Conservation (phyloP, 2,888 invertebrate species). For the Archips xylosteana region DNA sequence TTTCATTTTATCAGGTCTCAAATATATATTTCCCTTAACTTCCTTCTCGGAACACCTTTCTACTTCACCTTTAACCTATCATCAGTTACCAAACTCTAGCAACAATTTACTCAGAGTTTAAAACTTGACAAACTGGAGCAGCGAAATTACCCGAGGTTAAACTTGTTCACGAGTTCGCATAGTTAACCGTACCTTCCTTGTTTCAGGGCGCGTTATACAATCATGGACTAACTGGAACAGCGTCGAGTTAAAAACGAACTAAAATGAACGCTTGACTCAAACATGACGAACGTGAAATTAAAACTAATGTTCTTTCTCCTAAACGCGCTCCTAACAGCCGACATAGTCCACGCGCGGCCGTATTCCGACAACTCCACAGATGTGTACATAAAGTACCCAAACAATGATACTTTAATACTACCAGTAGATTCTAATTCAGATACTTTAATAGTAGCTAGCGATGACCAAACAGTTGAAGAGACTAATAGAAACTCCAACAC, state of each 20-base stretch:
- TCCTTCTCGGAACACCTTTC: neutral
- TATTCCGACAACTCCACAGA: slow-evolving; percentile 68
- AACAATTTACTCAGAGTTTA: slow-evolving; percentile 13
- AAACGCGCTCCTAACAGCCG: slow-evolving; percentile 71
- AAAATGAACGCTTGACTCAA: slow-evolving; percentile 59
- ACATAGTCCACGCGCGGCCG: slow-evolving; percentile 73
- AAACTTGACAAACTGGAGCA: slow-evolving; percentile 30
- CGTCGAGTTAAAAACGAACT: slow-evolving; percentile 29
- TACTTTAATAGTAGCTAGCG: slow-evolving; percentile 73
- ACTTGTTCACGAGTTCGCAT: slow-evolving; percentile 16
- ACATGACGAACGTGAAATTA: slow-evolving; percentile 81
- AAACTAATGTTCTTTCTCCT: slow-evolving; percentile 79
- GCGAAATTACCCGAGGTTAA: slow-evolving; percentile 9
- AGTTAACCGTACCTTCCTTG: slow-evolving; percentile 30
- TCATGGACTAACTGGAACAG: slow-evolving; percentile 16
- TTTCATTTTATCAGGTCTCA: too few relatives aligned
- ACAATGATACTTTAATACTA: slow-evolving; percentile 69
- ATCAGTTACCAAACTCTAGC: slow-evolving; percentile 10
- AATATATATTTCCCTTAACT: too few relatives aligned
- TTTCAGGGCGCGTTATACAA: slow-evolving; percentile 20
- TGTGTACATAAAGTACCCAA: slow-evolving; percentile 62
- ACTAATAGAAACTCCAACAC: slow-evolving; percentile 69
- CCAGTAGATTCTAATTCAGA: slow-evolving; percentile 76
- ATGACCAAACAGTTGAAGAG: slow-evolving; percentile 65
- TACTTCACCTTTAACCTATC: slow-evolving; percentile 1